These are phyloP conservation scores for Tangara arthus DNA, from an alignment of 2,797 vertebrate genomes.

Conservation along the genomic window DNA sequence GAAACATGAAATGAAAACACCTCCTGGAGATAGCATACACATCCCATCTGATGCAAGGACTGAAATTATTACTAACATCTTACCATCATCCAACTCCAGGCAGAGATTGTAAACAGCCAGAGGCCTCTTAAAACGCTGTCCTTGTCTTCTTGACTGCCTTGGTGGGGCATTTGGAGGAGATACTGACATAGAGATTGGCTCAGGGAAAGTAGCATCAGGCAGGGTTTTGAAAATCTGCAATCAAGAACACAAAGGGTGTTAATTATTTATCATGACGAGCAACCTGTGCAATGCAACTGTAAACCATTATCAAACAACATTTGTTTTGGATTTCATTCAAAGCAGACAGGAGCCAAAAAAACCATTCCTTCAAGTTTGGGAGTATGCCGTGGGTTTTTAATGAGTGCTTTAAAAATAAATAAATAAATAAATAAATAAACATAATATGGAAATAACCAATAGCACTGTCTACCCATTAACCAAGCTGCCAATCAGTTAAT, in stretches of 20 bases:
- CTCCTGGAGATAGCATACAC: not conserved
- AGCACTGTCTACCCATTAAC: conserved; percentile 41
- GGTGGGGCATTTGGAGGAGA: conserved; percentile 86
- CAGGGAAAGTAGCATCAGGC: conserved; percentile 81
- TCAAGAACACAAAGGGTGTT: conserved; percentile 63
- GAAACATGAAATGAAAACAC: conserved; percentile 44
- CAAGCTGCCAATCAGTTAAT: conserved; percentile 38
- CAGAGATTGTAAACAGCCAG: conserved; percentile 93
- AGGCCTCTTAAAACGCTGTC: conserved; percentile 86
- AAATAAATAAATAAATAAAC: conserved; percentile 23
- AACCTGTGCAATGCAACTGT: conserved; percentile 50
- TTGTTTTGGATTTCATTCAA: conserved; percentile 64
- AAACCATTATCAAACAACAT: conserved; percentile 63
- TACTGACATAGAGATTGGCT: conserved; percentile 72
- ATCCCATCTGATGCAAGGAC: not conserved
- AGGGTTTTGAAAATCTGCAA: conserved; percentile 92
- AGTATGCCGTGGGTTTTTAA: conserved; percentile 19
- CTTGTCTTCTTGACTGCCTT: conserved; percentile 88
- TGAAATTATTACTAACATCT: conserved; percentile 59
- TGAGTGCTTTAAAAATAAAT: conserved; percentile 38
- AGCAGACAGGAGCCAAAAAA: conserved; percentile 43
- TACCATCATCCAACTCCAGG: conserved; percentile 91
- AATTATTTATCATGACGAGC: conserved; percentile 62
- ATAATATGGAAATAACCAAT: conserved; percentile 39
- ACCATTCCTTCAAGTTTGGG: conserved; percentile 48